Evolutionary conservation across 2,888 invertebrate genomes (phyloP).

Genomic region (Azorinus chamasolen): DNA sequence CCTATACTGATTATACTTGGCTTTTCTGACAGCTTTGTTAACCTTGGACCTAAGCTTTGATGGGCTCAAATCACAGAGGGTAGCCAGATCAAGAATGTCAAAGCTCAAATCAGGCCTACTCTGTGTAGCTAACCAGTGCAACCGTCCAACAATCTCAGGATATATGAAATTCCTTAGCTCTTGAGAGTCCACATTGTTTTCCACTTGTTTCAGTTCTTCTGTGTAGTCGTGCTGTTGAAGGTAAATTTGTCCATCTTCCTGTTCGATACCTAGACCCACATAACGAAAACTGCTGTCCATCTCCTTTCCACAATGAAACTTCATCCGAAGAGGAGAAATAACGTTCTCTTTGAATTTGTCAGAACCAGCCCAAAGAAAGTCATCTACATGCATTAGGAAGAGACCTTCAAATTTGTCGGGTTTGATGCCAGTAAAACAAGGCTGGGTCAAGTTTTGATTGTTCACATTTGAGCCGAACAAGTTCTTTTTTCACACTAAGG

Average conservation of each 20-base stretch:
- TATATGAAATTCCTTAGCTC: background rate
- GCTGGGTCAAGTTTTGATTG: slow-evolving; percentile 55
- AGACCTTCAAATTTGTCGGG: slow-evolving; percentile 34
- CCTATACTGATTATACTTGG: slow-evolving; percentile 30
- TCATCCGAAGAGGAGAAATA: slow-evolving; percentile 24
- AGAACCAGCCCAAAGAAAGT: slow-evolving; percentile 54
- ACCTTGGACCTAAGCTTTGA: slow-evolving; percentile 16
- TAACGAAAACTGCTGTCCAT: slow-evolving; percentile 43
- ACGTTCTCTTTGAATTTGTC: slow-evolving; percentile 36
- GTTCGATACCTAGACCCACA: slow-evolving; percentile 44
- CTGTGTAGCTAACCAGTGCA: slow-evolving; percentile 45
- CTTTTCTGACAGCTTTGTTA: slow-evolving; percentile 33
- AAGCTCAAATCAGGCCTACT: slow-evolving; percentile 46
- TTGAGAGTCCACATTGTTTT: background rate
- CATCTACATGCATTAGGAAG: slow-evolving; percentile 56
- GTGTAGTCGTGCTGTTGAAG: slow-evolving; percentile 38
- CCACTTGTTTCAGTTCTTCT: slow-evolving; percentile 10
- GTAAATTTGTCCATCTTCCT: slow-evolving; percentile 22
- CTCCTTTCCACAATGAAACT: slow-evolving; percentile 43
- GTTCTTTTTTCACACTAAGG: slow-evolving; percentile 45
- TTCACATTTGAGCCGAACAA: slow-evolving; percentile 19
- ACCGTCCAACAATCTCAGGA: slow-evolving; percentile 35
- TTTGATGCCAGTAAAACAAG: slow-evolving; percentile 48
- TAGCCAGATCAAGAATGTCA: slow-evolving; percentile 46
- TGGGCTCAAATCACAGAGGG: slow-evolving; percentile 7